Conservation (phyloP, 2,797 vertebrate genomes). For the Amblyopsis hoosieri region DNA sequence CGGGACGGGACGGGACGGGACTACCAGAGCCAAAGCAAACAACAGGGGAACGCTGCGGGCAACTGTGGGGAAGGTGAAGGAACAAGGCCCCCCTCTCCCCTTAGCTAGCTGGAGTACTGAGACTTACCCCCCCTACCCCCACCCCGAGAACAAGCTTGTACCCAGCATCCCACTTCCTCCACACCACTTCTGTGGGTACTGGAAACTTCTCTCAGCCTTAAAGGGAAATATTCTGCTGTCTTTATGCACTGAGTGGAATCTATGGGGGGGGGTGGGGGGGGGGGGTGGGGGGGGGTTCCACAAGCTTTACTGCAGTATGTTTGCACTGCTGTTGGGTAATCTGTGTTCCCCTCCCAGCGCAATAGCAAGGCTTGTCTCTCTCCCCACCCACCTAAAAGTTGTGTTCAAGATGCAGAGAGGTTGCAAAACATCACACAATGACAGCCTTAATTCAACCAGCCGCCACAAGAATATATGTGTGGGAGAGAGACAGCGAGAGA, state of each 20-base stretch:
- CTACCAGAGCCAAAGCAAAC: slow-evolving; percentile 33
- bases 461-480: slow-evolving; percentile 33
- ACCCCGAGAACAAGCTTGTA: slow-evolving; percentile 8
- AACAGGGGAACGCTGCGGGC: not conserved
- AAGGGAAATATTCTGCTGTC: slow-evolving; percentile 4
- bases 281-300: slow-evolving; percentile 16
- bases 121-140: slow-evolving; percentile 3
- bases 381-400: slow-evolving; percentile 36
- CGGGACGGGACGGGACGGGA: slow-evolving; percentile 6
- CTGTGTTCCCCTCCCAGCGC: slow-evolving; percentile 24
- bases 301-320: slow-evolving; percentile 34
- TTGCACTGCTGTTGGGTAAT: slow-evolving; percentile 53
- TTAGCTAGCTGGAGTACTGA: not conserved
- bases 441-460: slow-evolving; percentile 44
- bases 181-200: slow-evolving; percentile 1
- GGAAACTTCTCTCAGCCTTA: not conserved
- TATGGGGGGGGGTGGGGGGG: slow-evolving; percentile 1
- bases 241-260: slow-evolving; percentile 2
- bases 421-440: slow-evolving; percentile 45
- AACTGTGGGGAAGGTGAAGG: not conserved
- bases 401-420: slow-evolving; percentile 30
- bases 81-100: not conserved
- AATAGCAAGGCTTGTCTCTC: slow-evolving; percentile 36
- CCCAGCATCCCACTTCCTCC: slow-evolving; percentile 2
- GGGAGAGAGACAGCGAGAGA: slow-evolving; percentile 23